Conservation (phyloP, 2,797 vertebrate species). For the Scyliorhinus canicula region DNA sequence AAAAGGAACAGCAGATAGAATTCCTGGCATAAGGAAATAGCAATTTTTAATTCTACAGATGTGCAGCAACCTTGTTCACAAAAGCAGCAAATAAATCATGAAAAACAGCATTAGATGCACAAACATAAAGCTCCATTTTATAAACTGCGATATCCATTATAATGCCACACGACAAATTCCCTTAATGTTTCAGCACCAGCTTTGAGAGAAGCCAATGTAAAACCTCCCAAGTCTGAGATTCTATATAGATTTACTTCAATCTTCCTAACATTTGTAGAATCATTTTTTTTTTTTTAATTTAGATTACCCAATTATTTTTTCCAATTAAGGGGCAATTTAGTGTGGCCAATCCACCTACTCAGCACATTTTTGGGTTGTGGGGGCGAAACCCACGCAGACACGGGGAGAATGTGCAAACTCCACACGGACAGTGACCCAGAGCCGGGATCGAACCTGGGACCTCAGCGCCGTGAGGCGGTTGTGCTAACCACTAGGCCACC, state of each 20-base stretch:
- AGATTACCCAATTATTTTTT: too few relatives aligned
- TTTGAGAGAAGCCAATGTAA: not conserved
- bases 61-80: not conserved
- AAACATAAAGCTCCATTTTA: not conserved
- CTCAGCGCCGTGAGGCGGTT: too few relatives aligned
- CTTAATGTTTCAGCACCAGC: not conserved
- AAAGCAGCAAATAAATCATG: not conserved
- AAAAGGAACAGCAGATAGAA: not conserved
- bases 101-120: not conserved
- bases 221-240: not conserved
- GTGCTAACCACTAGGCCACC: too few relatives aligned
- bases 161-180: not conserved
- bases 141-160: not conserved
- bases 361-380: too few relatives aligned
- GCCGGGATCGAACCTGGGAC: too few relatives aligned
- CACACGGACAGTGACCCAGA: too few relatives aligned
- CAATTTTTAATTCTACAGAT: constrained; percentile 7
- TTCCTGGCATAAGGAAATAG: not conserved
- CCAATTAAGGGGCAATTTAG: too few relatives aligned
- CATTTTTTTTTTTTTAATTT: too few relatives aligned
- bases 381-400: too few relatives aligned
- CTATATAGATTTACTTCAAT: not conserved
- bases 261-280: not conserved
- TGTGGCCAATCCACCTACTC: too few relatives aligned
- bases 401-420: too few relatives aligned